Conservation (phyloP, 2,113 vertebrate species). For the crab-eating macaque (Macaca fascicularis) region T2T-MFA8v1.1 NC_088378.1:161761001-161761500, state of each 20-base stretch:
- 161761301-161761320: slow-evolving; percentile 65
- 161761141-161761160: slow-evolving; percentile 90
- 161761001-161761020: slow-evolving; percentile 89
- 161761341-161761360: slow-evolving; percentile 66
- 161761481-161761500: slow-evolving; percentile 93
- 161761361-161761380: slow-evolving; percentile 71
- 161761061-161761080: slow-evolving; percentile 89
- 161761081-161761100: slow-evolving; percentile 92
- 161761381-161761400: slow-evolving; percentile 59
- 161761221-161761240: slow-evolving; percentile 94
- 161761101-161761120: slow-evolving; percentile 96
- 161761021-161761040: slow-evolving; percentile 87
- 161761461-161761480: slow-evolving; percentile 85
- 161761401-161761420: slow-evolving; percentile 84
- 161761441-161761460: slow-evolving; percentile 81
- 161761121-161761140: slow-evolving; percentile 91
- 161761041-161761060: slow-evolving; percentile 91
- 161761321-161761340: slow-evolving; percentile 73
- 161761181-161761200: slow-evolving; percentile 90
- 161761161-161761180: slow-evolving; percentile 87
- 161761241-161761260: slow-evolving; percentile 92
- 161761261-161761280: slow-evolving; percentile 90
- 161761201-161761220: slow-evolving; percentile 93
- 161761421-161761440: slow-evolving; percentile 82
- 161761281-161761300: slow-evolving; percentile 91